A percentile compares a stretch with the other conserved stretches of the same genome.
Conservation (phyloP, 92 coral and sea anemone genomes). For the Micromussa lordhowensis region DNA sequence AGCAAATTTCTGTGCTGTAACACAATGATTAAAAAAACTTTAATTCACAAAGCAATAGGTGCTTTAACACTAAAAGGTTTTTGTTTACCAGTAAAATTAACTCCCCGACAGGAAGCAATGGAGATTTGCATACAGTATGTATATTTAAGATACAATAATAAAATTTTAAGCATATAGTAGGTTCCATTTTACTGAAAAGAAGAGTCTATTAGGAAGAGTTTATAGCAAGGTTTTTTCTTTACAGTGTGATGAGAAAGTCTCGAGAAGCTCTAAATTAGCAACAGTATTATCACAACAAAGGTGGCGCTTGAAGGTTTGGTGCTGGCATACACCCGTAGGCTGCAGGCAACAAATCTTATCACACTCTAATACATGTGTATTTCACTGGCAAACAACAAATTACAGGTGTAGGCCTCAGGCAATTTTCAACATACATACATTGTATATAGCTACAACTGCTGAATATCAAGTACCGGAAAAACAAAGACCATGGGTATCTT, state of each 20-base stretch:
- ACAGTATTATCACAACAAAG: background rate
- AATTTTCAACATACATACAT: background rate
- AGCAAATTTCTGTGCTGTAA: background rate
- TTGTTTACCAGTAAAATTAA: background rate
- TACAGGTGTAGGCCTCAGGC: background rate
- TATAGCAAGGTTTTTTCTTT: background rate
- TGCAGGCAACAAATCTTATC: background rate
- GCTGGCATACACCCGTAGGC: background rate
- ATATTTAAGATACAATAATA: slow-evolving; percentile 2
- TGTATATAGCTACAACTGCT: background rate
- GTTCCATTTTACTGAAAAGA: background rate
- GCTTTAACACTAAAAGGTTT: background rate
- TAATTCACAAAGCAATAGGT: background rate
- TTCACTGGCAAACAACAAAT: background rate
- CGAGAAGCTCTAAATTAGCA: background rate
- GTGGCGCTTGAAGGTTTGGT: background rate
- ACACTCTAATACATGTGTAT: background rate
- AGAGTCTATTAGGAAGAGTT: background rate
- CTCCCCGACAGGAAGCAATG: background rate
- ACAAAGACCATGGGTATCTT: background rate
- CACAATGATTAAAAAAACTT: background rate
- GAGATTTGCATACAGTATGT: background rate
- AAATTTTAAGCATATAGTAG: background rate
- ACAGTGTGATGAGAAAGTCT: background rate
- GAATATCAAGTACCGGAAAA: background rate